Evolutionary conservation across 1,140 invertebrate species (phyloP).

Genomic region (Pollicipes pollicipes): DNA sequence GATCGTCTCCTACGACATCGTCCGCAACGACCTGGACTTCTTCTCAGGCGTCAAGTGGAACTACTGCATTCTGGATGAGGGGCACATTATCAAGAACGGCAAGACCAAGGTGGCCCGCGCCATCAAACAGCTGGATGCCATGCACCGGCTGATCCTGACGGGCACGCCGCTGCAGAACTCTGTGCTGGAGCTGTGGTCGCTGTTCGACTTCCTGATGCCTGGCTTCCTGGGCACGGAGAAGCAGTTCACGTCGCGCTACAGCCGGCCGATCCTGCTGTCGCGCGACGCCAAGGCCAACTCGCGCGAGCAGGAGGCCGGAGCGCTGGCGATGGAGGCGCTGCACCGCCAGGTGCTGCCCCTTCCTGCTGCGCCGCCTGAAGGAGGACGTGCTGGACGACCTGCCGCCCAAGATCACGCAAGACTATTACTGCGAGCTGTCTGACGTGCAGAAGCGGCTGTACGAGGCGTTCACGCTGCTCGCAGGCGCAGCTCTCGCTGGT

Average conservation of each 20-base stretch:
- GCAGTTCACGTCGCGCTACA: conserved; percentile 78
- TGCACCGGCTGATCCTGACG: conserved; percentile 87
- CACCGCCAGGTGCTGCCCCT: conserved; percentile 89
- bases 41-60: conserved; percentile 82
- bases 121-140: conserved; percentile 72
- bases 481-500: conserved; percentile 30
- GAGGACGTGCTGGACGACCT: conserved; percentile 93
- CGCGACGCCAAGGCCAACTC: conserved; percentile 82
- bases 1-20: conserved; percentile 89
- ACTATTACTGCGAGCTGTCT: conserved; percentile 93
- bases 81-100: conserved; percentile 92
- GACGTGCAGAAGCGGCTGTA: conserved; percentile 70
- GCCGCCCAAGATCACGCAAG: conserved; percentile 96
- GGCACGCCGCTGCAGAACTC: conserved; percentile 97
- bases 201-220: conserved; percentile 98
- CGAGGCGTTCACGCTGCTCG: conserved; percentile 76
- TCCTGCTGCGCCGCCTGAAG: conserved; percentile 84
- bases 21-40: conserved; percentile 90
- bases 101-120: conserved; percentile 75
- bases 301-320: conserved; percentile 52
- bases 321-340: conserved; percentile 81
- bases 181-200: conserved; percentile 94
- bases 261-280: conserved; percentile 74
- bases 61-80: conserved; percentile 94
- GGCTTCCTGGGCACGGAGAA: conserved; percentile 92